Percentiles rank a stretch among this genome's conserved stretches.
Evolutionary conservation across 2,888 invertebrate species (phyloP).

Genomic region (Lumbricus terrestris): DNA sequence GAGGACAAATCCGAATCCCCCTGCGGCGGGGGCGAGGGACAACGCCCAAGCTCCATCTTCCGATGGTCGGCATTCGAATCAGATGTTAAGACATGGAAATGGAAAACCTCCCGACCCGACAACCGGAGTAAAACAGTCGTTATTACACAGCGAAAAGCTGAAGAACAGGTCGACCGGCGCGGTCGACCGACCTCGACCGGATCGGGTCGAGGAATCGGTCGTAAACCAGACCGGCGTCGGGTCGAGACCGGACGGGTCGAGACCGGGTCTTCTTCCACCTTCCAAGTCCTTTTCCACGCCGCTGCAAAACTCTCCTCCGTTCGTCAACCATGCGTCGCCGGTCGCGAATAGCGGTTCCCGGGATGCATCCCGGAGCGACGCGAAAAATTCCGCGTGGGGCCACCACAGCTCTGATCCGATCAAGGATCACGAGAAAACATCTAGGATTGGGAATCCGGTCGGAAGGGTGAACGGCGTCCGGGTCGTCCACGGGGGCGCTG

Average conservation of each 20-base stretch:
- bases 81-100: not conserved
- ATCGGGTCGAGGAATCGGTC: not conserved
- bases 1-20: not conserved
- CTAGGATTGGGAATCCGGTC: not conserved
- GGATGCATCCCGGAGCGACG: not conserved
- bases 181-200: not conserved
- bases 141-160: not conserved
- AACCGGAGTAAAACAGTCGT: not conserved
- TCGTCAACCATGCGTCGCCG: not conserved
- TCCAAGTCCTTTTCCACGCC: not conserved
- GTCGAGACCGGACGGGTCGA: not conserved
- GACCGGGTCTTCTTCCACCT: not conserved
- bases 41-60: not conserved
- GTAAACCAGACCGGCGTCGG: not conserved
- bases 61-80: not conserved
- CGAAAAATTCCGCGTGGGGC: not conserved
- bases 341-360: not conserved
- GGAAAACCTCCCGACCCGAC: not conserved
- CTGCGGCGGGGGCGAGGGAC: not conserved
- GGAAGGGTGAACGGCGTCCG: not conserved
- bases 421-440: constrained; percentile 3
- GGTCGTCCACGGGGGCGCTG: not conserved
- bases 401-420: not conserved
- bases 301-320: not conserved
- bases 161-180: not conserved